A percentile compares a stretch with the other conserved stretches of the same genome.
phyloP scores from a whole-genome alignment of 2,888 invertebrate genomes.

The Brachylomia viminalis region DNA sequence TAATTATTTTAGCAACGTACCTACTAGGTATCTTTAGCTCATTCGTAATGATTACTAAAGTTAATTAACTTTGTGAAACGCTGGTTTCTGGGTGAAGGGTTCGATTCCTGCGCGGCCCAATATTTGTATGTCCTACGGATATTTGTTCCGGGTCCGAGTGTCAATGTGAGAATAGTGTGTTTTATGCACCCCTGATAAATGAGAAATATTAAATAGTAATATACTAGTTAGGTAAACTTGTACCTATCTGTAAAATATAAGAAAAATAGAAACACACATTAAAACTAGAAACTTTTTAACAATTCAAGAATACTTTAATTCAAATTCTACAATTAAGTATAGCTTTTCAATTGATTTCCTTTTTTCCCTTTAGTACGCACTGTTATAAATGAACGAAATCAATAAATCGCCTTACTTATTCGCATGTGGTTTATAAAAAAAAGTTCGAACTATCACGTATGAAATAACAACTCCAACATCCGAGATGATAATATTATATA shows the following conservation, averaged over 20 bases:
- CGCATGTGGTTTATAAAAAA: background rate
- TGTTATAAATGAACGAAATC: background rate
- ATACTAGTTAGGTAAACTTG: background rate
- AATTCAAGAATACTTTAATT: background rate
- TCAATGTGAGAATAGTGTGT: background rate
- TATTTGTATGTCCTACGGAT: constrained; percentile 23
- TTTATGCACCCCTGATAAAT: background rate
- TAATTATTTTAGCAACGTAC: no score
- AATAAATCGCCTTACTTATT: background rate
- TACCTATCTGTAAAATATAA: no score
- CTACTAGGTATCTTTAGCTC: background rate
- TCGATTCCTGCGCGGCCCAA: background rate
- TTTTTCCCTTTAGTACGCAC: background rate
- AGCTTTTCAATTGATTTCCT: background rate
- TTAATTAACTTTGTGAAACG: background rate
- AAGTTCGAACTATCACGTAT: background rate
- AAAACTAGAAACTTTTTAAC: background rate
- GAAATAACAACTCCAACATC: constrained; percentile 28
- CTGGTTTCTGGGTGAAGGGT: background rate
- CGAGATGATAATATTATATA: constrained; percentile 26
- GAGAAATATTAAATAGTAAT: background rate
- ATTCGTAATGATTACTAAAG: background rate
- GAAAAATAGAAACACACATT: background rate
- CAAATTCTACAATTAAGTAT: background rate
- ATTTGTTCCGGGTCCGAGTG: constrained; percentile 16